Percentiles rank a stretch among this genome's conserved stretches.
These are phyloP conservation scores for Nomada hirtipes DNA, from an alignment of 2,888 invertebrate genomes.

Conservation along the genomic window DNA sequence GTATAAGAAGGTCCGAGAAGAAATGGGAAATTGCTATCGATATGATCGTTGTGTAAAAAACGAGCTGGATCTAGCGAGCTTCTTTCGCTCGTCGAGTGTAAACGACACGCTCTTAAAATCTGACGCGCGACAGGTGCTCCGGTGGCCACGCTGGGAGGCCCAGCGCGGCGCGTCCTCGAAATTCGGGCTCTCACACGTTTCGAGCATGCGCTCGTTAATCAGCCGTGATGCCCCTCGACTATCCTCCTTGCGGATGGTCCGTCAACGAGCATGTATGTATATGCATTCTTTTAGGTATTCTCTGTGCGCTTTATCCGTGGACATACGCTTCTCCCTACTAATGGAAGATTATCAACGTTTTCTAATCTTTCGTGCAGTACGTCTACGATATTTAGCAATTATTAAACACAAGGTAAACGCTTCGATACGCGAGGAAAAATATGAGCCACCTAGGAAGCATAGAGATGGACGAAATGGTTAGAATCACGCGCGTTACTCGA, in stretches of 20 bases:
- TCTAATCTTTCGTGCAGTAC: too few species aligned
- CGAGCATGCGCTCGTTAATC: slow-evolving; percentile 65
- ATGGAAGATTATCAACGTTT: too few species aligned
- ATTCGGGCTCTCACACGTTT: slow-evolving; percentile 62
- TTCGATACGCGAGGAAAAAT: too few species aligned
- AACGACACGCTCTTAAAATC: slow-evolving; percentile 43
- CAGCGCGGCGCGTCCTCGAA: slow-evolving; percentile 52
- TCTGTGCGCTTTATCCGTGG: too few species aligned
- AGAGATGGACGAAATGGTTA: background rate
- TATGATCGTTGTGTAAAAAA: background rate
- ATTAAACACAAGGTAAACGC: too few species aligned
- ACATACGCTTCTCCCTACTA: too few species aligned
- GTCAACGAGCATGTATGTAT: slow-evolving; percentile 16
- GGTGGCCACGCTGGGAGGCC: slow-evolving; percentile 58
- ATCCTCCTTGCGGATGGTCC: slow-evolving; percentile 52
- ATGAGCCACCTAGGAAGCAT: too few species aligned
- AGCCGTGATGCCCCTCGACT: slow-evolving; percentile 51
- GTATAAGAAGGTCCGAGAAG: background rate
- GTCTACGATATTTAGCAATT: too few species aligned
- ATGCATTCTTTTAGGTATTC: background rate
- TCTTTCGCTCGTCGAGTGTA: slow-evolving; percentile 23
- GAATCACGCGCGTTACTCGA: too few species aligned
- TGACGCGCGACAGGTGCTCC: slow-evolving; percentile 60
- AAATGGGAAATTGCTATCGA: background rate
- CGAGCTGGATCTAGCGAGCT: slow-evolving; percentile 2